Percentiles rank a stretch among this genome's conserved stretches.
phyloP scores from a whole-genome alignment of 2,113 vertebrate genomes.

The Ceuthmochares aereus region DNA sequence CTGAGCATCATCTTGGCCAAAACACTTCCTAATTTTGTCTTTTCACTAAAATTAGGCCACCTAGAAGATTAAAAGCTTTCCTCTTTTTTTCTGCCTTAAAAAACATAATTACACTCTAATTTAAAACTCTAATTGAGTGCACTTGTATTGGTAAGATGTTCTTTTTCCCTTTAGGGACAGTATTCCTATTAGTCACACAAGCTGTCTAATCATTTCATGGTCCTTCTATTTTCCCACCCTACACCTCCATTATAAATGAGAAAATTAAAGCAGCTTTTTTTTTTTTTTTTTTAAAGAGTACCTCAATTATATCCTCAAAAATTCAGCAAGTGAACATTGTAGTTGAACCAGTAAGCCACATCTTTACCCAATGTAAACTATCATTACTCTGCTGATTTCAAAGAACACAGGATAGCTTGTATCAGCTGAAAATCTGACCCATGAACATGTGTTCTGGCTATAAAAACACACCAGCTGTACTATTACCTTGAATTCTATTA shows the following conservation, averaged over 20 bases:
- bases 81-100: constrained; percentile 26
- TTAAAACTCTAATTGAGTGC: constrained; percentile 77
- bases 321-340: constrained; percentile 22
- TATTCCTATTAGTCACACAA: constrained; percentile 77
- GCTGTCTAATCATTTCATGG: constrained; percentile 70
- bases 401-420: not conserved
- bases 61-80: constrained; percentile 68
- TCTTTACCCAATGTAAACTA: not conserved
- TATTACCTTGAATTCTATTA: not conserved
- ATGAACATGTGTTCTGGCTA: not conserved
- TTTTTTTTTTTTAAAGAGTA: not conserved
- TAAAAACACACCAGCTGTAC: not conserved
- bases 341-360: not conserved
- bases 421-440: not conserved
- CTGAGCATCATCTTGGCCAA: constrained; percentile 44
- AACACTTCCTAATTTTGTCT: constrained; percentile 65
- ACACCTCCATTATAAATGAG: constrained; percentile 66
- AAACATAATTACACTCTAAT: constrained; percentile 74
- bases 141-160: constrained; percentile 67
- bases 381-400: not conserved
- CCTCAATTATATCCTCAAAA: constrained; percentile 53
- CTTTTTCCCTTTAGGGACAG: constrained; percentile 69
- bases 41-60: constrained; percentile 65
- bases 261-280: not conserved
- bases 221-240: constrained; percentile 23